Evolutionary conservation across 2,113 vertebrate species (phyloP).

Genomic region (Morone chrysops): DNA sequence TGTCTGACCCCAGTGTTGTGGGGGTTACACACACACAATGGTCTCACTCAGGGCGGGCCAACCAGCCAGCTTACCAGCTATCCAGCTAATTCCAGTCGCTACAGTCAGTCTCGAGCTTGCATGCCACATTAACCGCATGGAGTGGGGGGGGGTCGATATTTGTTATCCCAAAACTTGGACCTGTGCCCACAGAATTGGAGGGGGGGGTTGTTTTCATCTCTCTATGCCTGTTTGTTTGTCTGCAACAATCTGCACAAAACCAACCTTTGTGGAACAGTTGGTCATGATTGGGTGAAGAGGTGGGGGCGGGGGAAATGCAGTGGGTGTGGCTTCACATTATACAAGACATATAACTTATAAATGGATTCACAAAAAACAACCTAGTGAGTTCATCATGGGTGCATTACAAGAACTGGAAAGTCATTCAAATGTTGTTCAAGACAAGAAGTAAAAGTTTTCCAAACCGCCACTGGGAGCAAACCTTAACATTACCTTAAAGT

Average conservation of each 20-base stretch:
- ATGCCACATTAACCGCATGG: constrained; percentile 24
- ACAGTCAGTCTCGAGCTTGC: constrained; percentile 46
- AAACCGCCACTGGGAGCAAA: not conserved
- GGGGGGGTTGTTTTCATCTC: constrained; percentile 24
- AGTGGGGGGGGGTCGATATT: constrained; percentile 23
- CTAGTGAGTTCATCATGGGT: not conserved
- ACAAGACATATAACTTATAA: too few species aligned
- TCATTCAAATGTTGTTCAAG: not conserved
- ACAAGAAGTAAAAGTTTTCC: not conserved
- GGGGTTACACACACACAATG: constrained; percentile 57
- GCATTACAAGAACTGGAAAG: not conserved
- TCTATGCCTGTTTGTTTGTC: constrained; percentile 17
- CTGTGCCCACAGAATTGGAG: constrained; percentile 24
- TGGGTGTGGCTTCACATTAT: too few species aligned
- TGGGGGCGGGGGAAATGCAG: not conserved
- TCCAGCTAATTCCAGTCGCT: constrained; percentile 62
- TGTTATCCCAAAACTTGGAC: constrained; percentile 47
- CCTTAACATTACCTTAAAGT: not conserved
- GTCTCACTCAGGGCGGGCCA: constrained; percentile 64
- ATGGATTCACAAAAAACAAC: not conserved
- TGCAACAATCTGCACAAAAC: constrained; percentile 17
- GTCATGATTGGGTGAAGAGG: not conserved
- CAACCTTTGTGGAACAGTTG: not conserved
- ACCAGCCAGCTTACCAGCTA: constrained; percentile 48
- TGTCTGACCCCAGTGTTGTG: constrained; percentile 60